phyloP scores from a whole-genome alignment of 2,888 invertebrate species.

The Agonopterix arenella region DNA sequence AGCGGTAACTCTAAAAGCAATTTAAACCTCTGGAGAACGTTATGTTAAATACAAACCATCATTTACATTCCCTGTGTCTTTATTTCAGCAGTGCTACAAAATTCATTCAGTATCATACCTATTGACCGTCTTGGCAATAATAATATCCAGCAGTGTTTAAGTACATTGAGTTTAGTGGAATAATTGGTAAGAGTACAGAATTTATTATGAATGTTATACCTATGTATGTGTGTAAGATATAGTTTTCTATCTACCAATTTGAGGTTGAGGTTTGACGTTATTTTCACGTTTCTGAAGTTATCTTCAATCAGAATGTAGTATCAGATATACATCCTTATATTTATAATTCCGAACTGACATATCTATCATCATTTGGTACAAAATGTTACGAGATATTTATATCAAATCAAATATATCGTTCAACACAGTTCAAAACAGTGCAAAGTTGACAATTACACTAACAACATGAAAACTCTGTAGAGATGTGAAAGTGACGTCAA shows the following conservation, averaged over 20 bases:
- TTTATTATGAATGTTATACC: constrained; percentile 44
- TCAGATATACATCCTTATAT: too few relatives aligned
- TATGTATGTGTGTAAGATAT: constrained; percentile 12
- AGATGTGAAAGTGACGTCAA: background rate
- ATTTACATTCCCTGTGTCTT: constrained; percentile 38
- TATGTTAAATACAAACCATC: constrained; percentile 28
- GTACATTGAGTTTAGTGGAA: constrained; percentile 41
- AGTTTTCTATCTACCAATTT: background rate
- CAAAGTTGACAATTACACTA: too few relatives aligned
- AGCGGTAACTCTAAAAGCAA: background rate
- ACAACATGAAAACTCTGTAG: background rate
- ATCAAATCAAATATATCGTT: too few relatives aligned
- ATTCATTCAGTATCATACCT: constrained; percentile 18
- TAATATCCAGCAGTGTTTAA: constrained; percentile 31
- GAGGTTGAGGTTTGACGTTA: too few relatives aligned
- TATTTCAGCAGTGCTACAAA: constrained; percentile 51
- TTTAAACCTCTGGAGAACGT: constrained; percentile 7
- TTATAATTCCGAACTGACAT: too few relatives aligned
- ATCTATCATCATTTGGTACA: too few relatives aligned
- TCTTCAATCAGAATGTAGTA: too few relatives aligned
- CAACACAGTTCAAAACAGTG: too few relatives aligned
- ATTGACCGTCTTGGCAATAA: constrained; percentile 43
- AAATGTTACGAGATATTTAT: too few relatives aligned
- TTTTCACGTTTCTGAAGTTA: too few relatives aligned
- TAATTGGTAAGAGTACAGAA: constrained; percentile 56